Percentiles rank a stretch among this genome's conserved stretches.
Conservation (phyloP, 2,797 vertebrate genomes). For the Gastrophryne carolinensis region DNA sequence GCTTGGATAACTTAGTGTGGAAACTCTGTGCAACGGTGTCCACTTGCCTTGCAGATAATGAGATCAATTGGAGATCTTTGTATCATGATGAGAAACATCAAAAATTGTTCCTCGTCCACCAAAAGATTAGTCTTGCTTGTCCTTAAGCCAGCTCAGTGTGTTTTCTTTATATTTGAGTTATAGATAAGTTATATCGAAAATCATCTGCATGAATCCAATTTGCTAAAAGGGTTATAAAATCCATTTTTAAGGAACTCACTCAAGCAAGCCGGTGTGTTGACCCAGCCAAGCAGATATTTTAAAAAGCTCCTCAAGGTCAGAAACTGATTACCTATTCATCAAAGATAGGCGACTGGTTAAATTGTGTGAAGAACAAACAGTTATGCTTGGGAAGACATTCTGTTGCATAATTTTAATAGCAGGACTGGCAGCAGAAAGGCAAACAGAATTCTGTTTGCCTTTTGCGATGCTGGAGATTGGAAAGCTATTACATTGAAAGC, state of each 20-base stretch:
- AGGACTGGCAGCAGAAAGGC: constrained; percentile 53
- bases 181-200: constrained; percentile 51
- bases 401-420: constrained; percentile 57
- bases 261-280: constrained; percentile 60
- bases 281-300: constrained; percentile 63
- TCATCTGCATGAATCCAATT: constrained; percentile 48
- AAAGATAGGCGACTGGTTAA: constrained; percentile 60
- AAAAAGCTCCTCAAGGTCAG: constrained; percentile 67
- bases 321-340: constrained; percentile 69
- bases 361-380: constrained; percentile 65
- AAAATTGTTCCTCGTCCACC: constrained; percentile 13
- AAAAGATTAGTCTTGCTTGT: constrained; percentile 9
- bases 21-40: not conserved
- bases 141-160: constrained; percentile 15
- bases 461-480: constrained; percentile 72
- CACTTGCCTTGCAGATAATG: constrained; percentile 1
- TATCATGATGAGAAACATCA: constrained; percentile 11
- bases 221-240: constrained; percentile 64
- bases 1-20: no score
- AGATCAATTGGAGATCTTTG: constrained; percentile 9
- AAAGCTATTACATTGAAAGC: constrained; percentile 69
- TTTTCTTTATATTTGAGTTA: constrained; percentile 28
- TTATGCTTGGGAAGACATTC: constrained; percentile 56
- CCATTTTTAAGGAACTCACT: constrained; percentile 65
- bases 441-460: constrained; percentile 69